phyloP scores from a whole-genome alignment of 2,888 invertebrate species.

The Yponomeuta evonymella region DNA sequence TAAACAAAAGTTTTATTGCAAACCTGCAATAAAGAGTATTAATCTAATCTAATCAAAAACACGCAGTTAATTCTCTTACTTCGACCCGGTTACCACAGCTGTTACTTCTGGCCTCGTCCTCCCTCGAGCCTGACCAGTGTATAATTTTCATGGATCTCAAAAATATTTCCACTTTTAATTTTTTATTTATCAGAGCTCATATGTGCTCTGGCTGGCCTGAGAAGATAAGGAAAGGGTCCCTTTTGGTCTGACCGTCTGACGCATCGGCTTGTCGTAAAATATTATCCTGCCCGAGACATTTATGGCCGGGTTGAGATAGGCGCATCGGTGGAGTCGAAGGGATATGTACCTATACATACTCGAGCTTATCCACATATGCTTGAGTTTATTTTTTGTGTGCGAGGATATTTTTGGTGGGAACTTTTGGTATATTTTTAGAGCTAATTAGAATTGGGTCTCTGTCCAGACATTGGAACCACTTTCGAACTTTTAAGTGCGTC shows the following conservation, averaged over 20 bases:
- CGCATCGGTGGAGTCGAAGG: slow-evolving; percentile 44
- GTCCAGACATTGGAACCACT: too few species aligned
- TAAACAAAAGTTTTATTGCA: too few species aligned
- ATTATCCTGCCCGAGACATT: slow-evolving; percentile 71
- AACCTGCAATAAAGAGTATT: too few species aligned
- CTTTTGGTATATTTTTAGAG: background rate
- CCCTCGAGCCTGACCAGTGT: slow-evolving; percentile 24
- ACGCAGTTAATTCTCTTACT: too few species aligned
- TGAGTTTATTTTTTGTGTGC: background rate
- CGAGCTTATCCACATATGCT: background rate
- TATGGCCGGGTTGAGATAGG: slow-evolving; percentile 64
- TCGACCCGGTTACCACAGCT: too few species aligned
- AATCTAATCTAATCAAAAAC: too few species aligned
- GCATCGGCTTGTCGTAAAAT: slow-evolving; percentile 64
- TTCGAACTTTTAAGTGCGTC: too few species aligned
- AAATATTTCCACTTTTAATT: slow-evolving; percentile 7
- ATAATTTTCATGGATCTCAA: slow-evolving; percentile 61
- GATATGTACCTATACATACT: slow-evolving; percentile 3
- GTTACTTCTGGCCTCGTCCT: too few species aligned
- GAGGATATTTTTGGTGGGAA: background rate
- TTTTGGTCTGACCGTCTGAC: slow-evolving; percentile 31
- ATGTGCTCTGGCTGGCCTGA: slow-evolving; percentile 41
- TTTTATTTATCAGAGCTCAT: slow-evolving; percentile 68
- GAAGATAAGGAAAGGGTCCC: slow-evolving; percentile 60
- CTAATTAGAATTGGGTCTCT: too few species aligned